Evolutionary conservation across 2,797 vertebrate genomes (phyloP).

Genomic region (Bufotes viridis): DNA sequence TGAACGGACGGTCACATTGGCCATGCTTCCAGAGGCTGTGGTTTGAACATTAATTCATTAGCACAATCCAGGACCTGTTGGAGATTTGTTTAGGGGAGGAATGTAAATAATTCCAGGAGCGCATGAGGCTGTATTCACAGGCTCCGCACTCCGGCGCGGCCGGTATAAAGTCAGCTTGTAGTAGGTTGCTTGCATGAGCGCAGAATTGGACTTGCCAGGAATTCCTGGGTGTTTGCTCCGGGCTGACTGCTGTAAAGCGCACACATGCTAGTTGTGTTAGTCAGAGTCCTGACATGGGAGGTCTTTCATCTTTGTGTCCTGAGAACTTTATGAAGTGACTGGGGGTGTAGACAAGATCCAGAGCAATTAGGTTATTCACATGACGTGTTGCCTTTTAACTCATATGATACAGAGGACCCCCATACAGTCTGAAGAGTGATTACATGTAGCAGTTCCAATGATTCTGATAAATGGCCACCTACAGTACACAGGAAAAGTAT

Average conservation of each 20-base stretch:
- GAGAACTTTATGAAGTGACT: constrained; percentile 18
- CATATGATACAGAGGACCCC: not conserved
- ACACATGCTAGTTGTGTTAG: not conserved
- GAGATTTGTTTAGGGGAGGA: constrained; percentile 39
- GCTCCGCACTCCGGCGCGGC: not conserved
- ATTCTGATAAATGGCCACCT: not conserved
- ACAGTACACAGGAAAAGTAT: no score
- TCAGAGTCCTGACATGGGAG: not conserved
- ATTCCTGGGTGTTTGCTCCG: constrained; percentile 45
- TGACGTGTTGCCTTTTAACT: not conserved
- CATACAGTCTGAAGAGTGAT: not conserved
- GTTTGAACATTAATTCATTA: constrained; percentile 39
- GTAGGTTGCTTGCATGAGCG: constrained; percentile 20
- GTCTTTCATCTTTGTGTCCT: constrained; percentile 23
- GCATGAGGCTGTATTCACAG: not conserved
- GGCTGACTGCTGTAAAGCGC: constrained; percentile 20
- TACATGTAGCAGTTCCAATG: not conserved
- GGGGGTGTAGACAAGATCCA: not conserved
- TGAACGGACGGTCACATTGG: not conserved
- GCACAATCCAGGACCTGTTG: constrained; percentile 29
- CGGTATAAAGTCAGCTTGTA: constrained; percentile 1
- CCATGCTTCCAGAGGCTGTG: not conserved
- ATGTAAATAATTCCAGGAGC: constrained; percentile 45
- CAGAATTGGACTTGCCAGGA: constrained; percentile 48
- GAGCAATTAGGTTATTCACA: not conserved